These are phyloP conservation scores for Anser brachyrhynchus DNA, from an alignment of 2,113 vertebrate species.

Conservation along the genomic window DNA sequence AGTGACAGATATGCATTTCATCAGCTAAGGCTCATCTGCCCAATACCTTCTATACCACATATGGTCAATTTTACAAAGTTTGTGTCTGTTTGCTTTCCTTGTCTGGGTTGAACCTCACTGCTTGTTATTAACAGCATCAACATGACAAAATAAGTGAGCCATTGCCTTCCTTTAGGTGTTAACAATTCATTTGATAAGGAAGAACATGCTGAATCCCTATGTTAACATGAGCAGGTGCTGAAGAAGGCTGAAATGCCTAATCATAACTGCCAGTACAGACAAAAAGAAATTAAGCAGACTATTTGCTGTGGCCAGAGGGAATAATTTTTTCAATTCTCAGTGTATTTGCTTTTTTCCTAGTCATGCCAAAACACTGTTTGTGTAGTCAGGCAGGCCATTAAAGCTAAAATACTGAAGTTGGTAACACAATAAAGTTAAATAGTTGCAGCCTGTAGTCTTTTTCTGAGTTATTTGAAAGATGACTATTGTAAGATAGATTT, in stretches of 20 bases:
- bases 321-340: background rate
- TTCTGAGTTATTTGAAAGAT: slow-evolving; percentile 8
- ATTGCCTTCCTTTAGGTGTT: background rate
- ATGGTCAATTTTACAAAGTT: background rate
- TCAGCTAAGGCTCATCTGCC: background rate
- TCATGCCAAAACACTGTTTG: background rate
- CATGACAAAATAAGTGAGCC: background rate
- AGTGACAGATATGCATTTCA: background rate
- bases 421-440: background rate
- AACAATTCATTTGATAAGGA: background rate
- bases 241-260: background rate
- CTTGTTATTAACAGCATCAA: background rate
- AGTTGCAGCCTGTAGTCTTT: background rate
- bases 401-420: background rate
- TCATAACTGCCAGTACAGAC: background rate
- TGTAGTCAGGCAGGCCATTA: background rate
- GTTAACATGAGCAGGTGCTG: background rate
- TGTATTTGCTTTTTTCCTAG: background rate
- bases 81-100: background rate
- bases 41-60: background rate
- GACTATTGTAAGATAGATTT: slow-evolving; percentile 8
- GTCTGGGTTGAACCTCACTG: background rate
- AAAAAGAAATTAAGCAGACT: background rate
- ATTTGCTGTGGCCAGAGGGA: background rate
- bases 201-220: background rate